Base-by-base conservation (phyloP, 2,797 vertebrate genomes). In the Parotocinclus haroldoi region DNA sequence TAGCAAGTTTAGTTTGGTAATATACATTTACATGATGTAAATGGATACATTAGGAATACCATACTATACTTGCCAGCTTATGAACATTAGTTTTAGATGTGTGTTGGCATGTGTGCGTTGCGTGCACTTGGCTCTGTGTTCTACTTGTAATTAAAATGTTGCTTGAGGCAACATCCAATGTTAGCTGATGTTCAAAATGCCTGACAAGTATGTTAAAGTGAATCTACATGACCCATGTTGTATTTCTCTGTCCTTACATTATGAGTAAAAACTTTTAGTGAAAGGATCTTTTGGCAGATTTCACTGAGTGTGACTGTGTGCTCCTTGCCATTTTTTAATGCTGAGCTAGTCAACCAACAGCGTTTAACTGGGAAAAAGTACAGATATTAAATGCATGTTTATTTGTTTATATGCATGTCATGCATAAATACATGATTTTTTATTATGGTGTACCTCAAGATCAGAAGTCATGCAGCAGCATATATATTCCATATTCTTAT, bases 341-440 rank as follows among this genome's bases (percentile, higher is more conserved):
- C 67, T 71, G 54, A 73, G 58, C 58, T 66, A 68, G 65, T 79
- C 75, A 73, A 75, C 51, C 62, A 63, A 66, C 73, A 71, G 51
- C 63, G 68, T 73, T 77, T 52, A 68, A 70, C 11, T 37, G 53
- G 69, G 54, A 70, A 75, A 68, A 60, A 44, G 36, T 27, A 16
- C 49, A 58, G 58, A 74, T 77, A 58, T 74, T 75, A 72, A 71
- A 78, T 78, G 27, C 68, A 51, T 74, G 68, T n/a, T n/a, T n/a
- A n/a, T n/a, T n/a, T n/a, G n/a, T n/a, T n/a, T n/a, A n/a, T n/a
- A n/a, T n/a, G n/a, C n/a, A n/a, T n/a, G n/a, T n/a, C n/a, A n/a
- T n/a, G n/a, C n/a, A n/a, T n/a, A n/a, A n/a, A n/a, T n/a, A n/a
- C 70, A 69, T 72, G 68, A 75, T 67, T 53, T n/a, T 76, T 68